phyloP scores from a whole-genome alignment of 2,888 invertebrate species.

The Synergus japonicus region DNA sequence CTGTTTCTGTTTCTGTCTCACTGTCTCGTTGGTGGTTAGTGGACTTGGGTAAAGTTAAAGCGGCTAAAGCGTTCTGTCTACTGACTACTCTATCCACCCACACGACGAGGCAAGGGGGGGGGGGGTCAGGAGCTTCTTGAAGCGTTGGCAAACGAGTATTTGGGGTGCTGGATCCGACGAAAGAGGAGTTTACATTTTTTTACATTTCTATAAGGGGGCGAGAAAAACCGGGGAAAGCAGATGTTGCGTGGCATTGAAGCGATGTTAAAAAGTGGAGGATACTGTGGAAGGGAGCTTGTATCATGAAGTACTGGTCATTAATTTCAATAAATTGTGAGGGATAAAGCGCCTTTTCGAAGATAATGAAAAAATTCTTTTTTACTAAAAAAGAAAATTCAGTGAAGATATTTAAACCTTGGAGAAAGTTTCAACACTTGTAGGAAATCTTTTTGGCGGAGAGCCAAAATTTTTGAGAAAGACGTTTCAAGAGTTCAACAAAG shows the following conservation, averaged over 20 bases:
- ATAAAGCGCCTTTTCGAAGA: neutral
- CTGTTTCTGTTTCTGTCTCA: neutral
- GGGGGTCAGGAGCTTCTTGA: constrained; percentile 23
- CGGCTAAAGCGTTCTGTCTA: neutral
- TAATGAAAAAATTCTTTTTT: neutral
- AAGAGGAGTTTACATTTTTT: constrained; percentile 6
- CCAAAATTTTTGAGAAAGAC: no score
- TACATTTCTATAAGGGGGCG: neutral
- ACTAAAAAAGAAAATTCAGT: no score
- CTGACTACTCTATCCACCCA: constrained; percentile 42
- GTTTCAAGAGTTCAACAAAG: no score
- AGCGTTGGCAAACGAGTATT: constrained; percentile 59
- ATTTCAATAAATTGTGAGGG: neutral
- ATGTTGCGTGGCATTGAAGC: neutral
- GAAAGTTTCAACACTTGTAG: no score
- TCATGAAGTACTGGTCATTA: neutral
- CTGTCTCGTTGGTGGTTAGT: constrained; percentile 16
- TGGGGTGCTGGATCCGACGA: constrained; percentile 31
- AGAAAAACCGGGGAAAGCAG: constrained; percentile 11
- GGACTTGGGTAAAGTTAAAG: constrained; percentile 13
- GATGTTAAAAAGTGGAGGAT: neutral
- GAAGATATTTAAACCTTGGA: no score
- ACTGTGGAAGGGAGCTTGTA: neutral
- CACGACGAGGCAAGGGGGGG: constrained; percentile 15
- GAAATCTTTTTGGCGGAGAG: no score